Conservation (phyloP, 1,140 invertebrate genomes). For the Drosophila insularis region DNA sequence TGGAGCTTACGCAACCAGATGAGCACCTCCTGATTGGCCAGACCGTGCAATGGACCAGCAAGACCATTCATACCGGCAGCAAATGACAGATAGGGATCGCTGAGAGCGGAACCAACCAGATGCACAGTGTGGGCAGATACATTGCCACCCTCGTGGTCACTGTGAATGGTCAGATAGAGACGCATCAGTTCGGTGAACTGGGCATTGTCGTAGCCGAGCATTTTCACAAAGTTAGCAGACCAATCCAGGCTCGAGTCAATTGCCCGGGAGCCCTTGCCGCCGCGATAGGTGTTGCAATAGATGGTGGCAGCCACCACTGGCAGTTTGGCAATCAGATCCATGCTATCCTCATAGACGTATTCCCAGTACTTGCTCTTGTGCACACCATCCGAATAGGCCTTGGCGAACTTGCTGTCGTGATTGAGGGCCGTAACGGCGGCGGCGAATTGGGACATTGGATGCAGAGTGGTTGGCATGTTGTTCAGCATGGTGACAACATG, state of each 20-base stretch:
- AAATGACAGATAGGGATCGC: conserved; percentile 97
- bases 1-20: conserved; percentile 93
- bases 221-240: conserved; percentile 95
- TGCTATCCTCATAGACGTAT: conserved; percentile 95
- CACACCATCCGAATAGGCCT: conserved; percentile 89
- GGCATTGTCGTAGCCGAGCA: conserved; percentile 95
- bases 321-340: conserved; percentile 98
- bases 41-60: conserved; percentile 96
- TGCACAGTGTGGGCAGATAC: conserved; percentile 97
- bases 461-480: conserved; percentile 95
- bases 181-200: conserved; percentile 96
- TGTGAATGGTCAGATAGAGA: conserved; percentile 97
- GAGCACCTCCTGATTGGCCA: conserved; percentile 97
- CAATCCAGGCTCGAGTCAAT: conserved; percentile 96
- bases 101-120: conserved; percentile 96
- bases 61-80: conserved; percentile 97
- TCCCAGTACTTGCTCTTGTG: conserved; percentile 84
- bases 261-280: conserved; percentile 92
- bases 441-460: conserved; percentile 98
- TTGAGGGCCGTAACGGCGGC: conserved; percentile 96
- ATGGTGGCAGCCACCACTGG: conserved; percentile 97
- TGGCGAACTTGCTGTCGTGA: conserved; percentile 96
- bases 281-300: conserved; percentile 94
- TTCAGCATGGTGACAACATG: conserved; percentile 98
- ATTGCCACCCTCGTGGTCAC: conserved; percentile 98